Percentiles rank a stretch among this genome's conserved stretches.
phyloP scores from a whole-genome alignment of 2,113 vertebrate genomes.

The Pseudopipra pipra region DNA sequence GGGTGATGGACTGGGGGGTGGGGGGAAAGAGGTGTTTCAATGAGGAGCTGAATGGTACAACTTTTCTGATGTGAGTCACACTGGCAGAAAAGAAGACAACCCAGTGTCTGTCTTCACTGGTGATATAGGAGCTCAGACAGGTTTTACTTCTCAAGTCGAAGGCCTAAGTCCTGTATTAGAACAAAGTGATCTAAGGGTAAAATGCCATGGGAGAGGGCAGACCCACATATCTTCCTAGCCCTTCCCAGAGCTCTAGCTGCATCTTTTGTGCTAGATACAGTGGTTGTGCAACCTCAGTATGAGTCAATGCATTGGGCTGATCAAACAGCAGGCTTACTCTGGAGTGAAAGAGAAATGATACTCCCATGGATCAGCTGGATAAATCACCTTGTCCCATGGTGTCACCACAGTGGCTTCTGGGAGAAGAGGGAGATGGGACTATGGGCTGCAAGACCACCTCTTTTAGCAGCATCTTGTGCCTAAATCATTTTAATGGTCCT shows the following conservation, averaged over 20 bases:
- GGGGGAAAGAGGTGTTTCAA: not conserved
- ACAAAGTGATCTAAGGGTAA: not conserved
- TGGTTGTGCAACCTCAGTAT: not conserved
- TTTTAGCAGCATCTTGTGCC: not conserved
- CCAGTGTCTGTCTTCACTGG: not conserved
- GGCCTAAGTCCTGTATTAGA: not conserved
- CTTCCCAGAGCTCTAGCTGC: not conserved
- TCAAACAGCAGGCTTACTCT: not conserved
- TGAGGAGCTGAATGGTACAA: no score
- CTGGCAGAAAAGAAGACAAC: not conserved
- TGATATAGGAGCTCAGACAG: not conserved
- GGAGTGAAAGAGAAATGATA: not conserved
- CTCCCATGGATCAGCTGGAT: not conserved
- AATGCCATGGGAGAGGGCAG: not conserved
- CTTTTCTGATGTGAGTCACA: not conserved
- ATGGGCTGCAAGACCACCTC: not conserved
- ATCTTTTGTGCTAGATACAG: not conserved
- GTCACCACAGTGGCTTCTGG: rapidly evolving
- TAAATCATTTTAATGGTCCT: not conserved
- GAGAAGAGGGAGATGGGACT: not conserved
- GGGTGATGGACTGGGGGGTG: rapidly evolving
- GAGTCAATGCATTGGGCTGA: not conserved
- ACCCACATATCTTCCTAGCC: not conserved
- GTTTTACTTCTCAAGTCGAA: not conserved
- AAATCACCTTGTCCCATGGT: not conserved